A percentile compares a stretch with the other conserved stretches of the same genome.
Conservation (phyloP, 30 jellyfish, hydroid and myxozoan genomes). For the Calvadosia cruxmelitensis region DNA sequence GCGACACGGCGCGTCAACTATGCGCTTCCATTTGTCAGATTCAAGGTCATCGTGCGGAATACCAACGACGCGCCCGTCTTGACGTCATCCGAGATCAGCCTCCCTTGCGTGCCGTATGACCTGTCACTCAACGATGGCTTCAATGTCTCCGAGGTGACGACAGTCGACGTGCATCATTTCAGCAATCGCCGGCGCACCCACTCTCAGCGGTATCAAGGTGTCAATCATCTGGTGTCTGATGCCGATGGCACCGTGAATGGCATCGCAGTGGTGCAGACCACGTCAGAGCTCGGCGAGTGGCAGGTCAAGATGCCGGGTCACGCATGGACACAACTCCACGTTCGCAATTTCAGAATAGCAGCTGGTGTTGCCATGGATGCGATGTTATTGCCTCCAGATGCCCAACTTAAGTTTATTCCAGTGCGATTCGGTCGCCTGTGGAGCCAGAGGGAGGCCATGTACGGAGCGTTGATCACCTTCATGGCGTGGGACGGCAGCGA, state of each 20-base stretch:
- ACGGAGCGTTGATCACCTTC: background rate
- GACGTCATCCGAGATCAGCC: background rate
- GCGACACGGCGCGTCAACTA: too few relatives aligned
- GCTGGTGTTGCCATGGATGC: background rate
- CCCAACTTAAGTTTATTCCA: background rate
- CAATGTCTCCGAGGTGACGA: background rate
- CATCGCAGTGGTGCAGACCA: background rate
- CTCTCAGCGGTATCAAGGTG: background rate
- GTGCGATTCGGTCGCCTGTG: background rate
- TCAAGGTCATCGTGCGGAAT: background rate
- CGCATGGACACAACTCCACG: background rate
- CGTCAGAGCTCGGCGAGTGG: background rate
- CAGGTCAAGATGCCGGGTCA: background rate
- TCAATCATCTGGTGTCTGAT: background rate
- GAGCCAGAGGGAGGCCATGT: background rate
- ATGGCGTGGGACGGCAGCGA: background rate
- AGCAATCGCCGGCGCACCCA: background rate
- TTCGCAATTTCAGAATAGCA: background rate
- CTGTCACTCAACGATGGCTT: background rate
- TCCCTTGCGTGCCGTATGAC: background rate
- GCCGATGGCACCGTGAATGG: slow-evolving; percentile 1
- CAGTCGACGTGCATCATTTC: background rate
- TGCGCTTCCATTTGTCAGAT: background rate
- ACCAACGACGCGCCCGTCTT: background rate
- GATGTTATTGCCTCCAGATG: background rate